Evolutionary conservation across 2,797 vertebrate genomes (phyloP).

Genomic region (Adelosebastes latens): DNA sequence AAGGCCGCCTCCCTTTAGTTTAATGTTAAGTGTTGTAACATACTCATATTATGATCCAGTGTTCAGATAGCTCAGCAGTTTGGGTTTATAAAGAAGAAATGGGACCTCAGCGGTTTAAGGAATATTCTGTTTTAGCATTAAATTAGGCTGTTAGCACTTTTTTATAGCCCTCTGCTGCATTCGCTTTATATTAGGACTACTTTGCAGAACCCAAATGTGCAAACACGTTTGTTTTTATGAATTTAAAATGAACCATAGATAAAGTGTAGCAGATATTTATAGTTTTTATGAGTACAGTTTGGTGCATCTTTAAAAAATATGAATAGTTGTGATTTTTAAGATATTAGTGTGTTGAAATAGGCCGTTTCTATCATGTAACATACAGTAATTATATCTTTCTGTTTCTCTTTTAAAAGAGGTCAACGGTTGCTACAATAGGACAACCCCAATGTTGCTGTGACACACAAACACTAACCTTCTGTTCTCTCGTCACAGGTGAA

Average conservation of each 20-base stretch:
- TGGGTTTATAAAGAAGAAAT: constrained; percentile 4
- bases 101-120: background rate
- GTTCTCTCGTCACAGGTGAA: constrained; percentile 86
- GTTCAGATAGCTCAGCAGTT: constrained; percentile 40
- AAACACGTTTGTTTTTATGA: no score
- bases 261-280: no score
- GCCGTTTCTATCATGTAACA: background rate
- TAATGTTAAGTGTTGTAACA: constrained; percentile 2
- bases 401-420: background rate
- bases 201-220: no score
- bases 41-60: constrained; percentile 21
- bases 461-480: background rate
- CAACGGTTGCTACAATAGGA: background rate
- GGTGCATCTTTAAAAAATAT: background rate
- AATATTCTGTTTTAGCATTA: constrained; percentile 10
- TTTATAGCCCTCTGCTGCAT: constrained; percentile 6
- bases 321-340: background rate
- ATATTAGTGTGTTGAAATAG: background rate
- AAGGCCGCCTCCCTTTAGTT: constrained; percentile 4
- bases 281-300: background rate
- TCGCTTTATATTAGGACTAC: background rate
- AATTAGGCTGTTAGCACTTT: constrained; percentile 27
- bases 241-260: no score
- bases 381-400: background rate
- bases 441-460: background rate